Percentiles rank a stretch among this genome's conserved stretches.
These are phyloP conservation scores for Graptemys geographica DNA, from an alignment of 2,797 vertebrate species.

Conservation along the genomic window DNA sequence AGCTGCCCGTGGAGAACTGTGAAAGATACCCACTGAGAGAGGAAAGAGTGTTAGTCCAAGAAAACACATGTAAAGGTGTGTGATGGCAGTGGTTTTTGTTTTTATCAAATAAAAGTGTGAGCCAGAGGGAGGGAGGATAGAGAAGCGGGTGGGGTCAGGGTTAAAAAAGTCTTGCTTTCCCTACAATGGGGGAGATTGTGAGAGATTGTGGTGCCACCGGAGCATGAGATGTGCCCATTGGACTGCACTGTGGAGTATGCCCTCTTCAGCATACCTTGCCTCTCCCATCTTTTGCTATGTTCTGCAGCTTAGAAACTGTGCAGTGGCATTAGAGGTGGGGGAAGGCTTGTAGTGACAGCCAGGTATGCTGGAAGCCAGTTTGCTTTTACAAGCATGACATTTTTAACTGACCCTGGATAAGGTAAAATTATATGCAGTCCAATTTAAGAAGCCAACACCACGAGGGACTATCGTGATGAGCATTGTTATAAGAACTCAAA, in stretches of 20 bases:
- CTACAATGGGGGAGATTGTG: too few relatives aligned
- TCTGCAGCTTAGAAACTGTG: not conserved
- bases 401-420: not conserved
- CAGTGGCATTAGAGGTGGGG: not conserved
- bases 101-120: not conserved
- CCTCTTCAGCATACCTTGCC: not conserved
- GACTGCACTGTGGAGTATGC: not conserved
- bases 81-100: not conserved
- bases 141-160: too few relatives aligned
- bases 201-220: not conserved
- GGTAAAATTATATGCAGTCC: not conserved
- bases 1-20: not conserved
- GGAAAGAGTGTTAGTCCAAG: not conserved
- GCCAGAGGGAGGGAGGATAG: not conserved
- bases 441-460: not conserved
- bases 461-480: accelerated
- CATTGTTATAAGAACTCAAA: not conserved
- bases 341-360: not conserved
- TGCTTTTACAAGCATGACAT: not conserved
- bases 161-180: too few relatives aligned
- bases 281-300: not conserved
- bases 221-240: not conserved
- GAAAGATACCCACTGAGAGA: not conserved
- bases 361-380: not conserved
- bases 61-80: not conserved